phyloP scores from a whole-genome alignment of 2,888 invertebrate species.

The Oscheius myriophilus region DNA sequence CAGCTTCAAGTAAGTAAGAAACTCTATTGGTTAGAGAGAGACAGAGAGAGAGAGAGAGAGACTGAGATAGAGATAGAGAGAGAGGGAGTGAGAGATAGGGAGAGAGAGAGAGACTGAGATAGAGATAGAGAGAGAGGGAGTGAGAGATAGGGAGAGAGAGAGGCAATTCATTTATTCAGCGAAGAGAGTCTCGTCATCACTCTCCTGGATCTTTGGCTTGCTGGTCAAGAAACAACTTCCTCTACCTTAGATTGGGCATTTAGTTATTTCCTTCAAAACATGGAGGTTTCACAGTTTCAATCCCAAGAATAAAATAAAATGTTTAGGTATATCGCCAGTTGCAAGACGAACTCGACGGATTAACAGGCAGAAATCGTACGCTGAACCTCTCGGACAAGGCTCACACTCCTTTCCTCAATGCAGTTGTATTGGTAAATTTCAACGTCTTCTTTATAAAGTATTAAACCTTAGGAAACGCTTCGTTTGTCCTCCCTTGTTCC shows the following conservation, averaged over 20 bases:
- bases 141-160: no score
- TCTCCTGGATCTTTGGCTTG: conserved; percentile 48
- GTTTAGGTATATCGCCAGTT: conserved; percentile 25
- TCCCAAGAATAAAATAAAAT: conserved; percentile 1
- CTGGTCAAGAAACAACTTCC: conserved; percentile 57
- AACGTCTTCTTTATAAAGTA: no score
- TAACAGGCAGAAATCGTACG: conserved; percentile 30
- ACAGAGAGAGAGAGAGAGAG: no score
- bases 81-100: no score
- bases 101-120: no score
- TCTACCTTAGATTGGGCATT: conserved; percentile 49
- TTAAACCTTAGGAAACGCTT: conserved; percentile 13
- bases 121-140: no score
- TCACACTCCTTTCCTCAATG: conserved; percentile 40
- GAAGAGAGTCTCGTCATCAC: conserved; percentile 35
- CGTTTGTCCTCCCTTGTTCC: conserved; percentile 23
- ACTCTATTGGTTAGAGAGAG: neutral
- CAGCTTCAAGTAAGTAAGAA: conserved; percentile 23
- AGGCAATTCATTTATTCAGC: conserved; percentile 31
- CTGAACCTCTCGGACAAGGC: conserved; percentile 35
- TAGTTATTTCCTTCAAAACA: conserved; percentile 41
- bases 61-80: neutral
- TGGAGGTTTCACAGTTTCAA: conserved; percentile 34
- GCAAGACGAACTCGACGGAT: conserved; percentile 33
- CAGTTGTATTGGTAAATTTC: conserved; percentile 32